These are phyloP conservation scores for Siphamia tubifer DNA, from an alignment of 2,113 vertebrate genomes.

Conservation along the genomic window DNA sequence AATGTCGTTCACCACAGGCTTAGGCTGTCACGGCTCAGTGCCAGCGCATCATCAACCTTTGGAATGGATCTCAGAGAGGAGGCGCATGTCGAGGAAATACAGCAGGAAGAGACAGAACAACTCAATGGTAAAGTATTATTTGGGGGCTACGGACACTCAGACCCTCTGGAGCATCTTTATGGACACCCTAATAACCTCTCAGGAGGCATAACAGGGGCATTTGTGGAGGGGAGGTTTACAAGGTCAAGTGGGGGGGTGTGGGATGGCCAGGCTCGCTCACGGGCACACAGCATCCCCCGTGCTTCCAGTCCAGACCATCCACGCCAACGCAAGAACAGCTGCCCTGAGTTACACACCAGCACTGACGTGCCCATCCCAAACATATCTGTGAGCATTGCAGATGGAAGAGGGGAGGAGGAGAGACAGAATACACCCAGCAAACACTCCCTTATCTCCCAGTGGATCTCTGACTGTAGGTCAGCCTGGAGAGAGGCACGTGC, in stretches of 20 bases:
- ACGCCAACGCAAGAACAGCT: slow-evolving; percentile 65
- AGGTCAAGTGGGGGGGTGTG: background rate
- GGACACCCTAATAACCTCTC: slow-evolving; percentile 54
- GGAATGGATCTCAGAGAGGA: background rate
- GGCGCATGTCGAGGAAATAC: background rate
- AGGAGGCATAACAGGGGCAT: slow-evolving; percentile 9
- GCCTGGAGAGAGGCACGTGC: slow-evolving; percentile 81
- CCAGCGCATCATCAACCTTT: background rate
- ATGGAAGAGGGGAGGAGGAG: slow-evolving; percentile 10
- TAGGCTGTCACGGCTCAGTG: slow-evolving; percentile 18
- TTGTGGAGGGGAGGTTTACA: background rate
- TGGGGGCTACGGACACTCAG: slow-evolving; percentile 48
- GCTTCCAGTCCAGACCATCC: slow-evolving; percentile 63
- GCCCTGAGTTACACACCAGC: slow-evolving; percentile 58
- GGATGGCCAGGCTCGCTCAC: slow-evolving; percentile 29
- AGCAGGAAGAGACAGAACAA: background rate
- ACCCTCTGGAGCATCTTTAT: slow-evolving; percentile 83
- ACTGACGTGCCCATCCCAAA: slow-evolving; percentile 4
- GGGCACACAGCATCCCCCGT: slow-evolving; percentile 62
- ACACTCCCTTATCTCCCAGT: slow-evolving; percentile 72
- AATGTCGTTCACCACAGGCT: slow-evolving; percentile 24
- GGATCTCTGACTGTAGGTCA: slow-evolving; percentile 82
- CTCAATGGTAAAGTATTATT: slow-evolving; percentile 5
- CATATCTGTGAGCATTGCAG: background rate
- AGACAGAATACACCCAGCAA: slow-evolving; percentile 48